A percentile compares a stretch with the other conserved stretches of the same genome.
These are phyloP conservation scores for Natator depressus DNA, from an alignment of 2,113 vertebrate genomes.

Conservation along the genomic window DNA sequence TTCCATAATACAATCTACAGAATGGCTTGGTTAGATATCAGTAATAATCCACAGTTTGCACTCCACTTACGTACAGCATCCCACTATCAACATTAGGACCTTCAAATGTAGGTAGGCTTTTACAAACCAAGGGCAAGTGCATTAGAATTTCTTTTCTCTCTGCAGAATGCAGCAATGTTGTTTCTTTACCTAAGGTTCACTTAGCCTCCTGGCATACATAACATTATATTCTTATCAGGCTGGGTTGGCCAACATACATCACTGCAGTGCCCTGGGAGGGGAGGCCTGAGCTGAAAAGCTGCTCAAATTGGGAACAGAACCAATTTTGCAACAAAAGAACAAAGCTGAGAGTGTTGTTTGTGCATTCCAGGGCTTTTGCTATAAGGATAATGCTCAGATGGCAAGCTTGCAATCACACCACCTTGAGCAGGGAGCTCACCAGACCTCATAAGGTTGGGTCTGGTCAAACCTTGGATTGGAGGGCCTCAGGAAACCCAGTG, in stretches of 20 bases:
- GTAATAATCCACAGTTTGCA: background rate
- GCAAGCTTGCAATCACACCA: background rate
- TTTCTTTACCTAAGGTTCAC: constrained; percentile 13
- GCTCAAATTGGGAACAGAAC: background rate
- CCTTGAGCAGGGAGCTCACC: background rate
- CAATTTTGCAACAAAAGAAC: constrained; percentile 28
- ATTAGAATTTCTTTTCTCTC: constrained; percentile 16
- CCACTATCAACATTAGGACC: background rate
- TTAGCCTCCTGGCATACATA: background rate
- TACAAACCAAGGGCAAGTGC: background rate
- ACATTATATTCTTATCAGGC: background rate
- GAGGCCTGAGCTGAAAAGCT: constrained; percentile 28
- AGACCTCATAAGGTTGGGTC: constrained; percentile 18
- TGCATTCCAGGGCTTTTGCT: background rate
- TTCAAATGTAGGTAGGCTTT: constrained; percentile 21
- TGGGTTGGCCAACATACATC: constrained; percentile 28
- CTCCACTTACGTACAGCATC: background rate
- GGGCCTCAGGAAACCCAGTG: background rate
- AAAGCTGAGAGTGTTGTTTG: background rate
- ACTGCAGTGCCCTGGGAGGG: constrained; percentile 38
- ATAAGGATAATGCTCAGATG: background rate
- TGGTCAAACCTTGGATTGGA: constrained; percentile 1
- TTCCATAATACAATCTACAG: background rate
- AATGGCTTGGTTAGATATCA: background rate
- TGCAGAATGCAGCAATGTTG: constrained; percentile 18